Percentiles rank a stretch among this genome's conserved stretches.
phyloP scores from a whole-genome alignment of 1,140 invertebrate species.

The Heliconius congener region DNA sequence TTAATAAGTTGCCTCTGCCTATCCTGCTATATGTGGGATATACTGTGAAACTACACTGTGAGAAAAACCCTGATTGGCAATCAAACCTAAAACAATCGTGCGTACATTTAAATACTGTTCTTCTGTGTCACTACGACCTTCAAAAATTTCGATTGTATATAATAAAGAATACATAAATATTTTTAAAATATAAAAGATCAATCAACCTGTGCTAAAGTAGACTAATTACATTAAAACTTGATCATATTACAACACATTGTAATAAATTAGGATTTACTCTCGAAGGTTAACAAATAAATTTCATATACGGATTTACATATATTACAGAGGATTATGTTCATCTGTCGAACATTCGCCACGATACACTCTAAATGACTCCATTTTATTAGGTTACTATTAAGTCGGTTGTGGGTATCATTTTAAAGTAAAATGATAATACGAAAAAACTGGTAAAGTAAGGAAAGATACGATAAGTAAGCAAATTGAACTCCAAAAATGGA shows the following conservation, averaged over 20 bases:
- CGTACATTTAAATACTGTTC: too few species aligned
- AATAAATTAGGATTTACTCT: constrained; percentile 30
- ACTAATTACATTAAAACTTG: constrained; percentile 15
- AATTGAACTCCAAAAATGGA: too few species aligned
- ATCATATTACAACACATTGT: constrained; percentile 12
- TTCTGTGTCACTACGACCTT: too few species aligned
- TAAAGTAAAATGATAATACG: not conserved
- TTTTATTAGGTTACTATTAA: not conserved
- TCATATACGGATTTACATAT: constrained; percentile 30
- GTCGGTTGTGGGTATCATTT: not conserved
- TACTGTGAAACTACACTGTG: too few species aligned
- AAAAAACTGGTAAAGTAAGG: too few species aligned
- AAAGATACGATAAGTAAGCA: too few species aligned
- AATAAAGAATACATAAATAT: too few species aligned
- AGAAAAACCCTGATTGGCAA: too few species aligned
- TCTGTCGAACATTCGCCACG: not conserved
- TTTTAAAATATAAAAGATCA: constrained; percentile 11
- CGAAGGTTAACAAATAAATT: constrained; percentile 23
- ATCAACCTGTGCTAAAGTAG: constrained; percentile 17
- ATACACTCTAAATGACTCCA: not conserved
- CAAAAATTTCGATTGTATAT: too few species aligned
- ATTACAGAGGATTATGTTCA: constrained; percentile 17
- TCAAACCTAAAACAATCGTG: too few species aligned
- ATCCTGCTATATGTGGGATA: too few species aligned
- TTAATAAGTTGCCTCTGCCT: too few species aligned